phyloP scores from a whole-genome alignment of 2,113 vertebrate genomes.

The Zapus hudsonius region DNA sequence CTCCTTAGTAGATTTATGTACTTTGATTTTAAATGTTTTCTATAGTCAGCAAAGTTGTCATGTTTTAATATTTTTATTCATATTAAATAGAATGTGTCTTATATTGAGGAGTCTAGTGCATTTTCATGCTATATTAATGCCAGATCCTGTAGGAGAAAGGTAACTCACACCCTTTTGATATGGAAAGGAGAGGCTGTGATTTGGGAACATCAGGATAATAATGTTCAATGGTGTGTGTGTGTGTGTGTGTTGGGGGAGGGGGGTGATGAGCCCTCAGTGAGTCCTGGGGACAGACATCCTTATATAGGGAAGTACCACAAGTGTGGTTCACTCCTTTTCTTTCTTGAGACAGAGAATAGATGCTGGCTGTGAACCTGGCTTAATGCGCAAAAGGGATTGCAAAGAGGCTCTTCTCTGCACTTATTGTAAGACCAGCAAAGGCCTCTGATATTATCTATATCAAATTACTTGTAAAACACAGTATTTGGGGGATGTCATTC shows the following conservation, averaged over 20 bases:
- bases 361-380: not conserved
- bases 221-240: too few relatives aligned
- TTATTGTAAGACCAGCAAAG: not conserved
- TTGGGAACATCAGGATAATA: too few relatives aligned
- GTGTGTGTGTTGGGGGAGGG: too few relatives aligned
- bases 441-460: not conserved
- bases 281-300: too few relatives aligned
- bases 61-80: not conserved
- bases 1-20: not conserved
- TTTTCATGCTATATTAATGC: not conserved
- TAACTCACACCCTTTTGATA: too few relatives aligned
- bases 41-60: not conserved
- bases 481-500: not conserved
- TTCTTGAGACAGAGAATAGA: not conserved
- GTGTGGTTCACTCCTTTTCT: too few relatives aligned
- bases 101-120: not conserved
- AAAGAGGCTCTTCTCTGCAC: too few relatives aligned
- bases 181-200: too few relatives aligned
- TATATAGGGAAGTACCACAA: not conserved
- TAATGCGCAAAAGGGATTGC: rapidly evolving
- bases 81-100: not conserved
- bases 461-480: not conserved
- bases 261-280: not conserved
- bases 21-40: not conserved
- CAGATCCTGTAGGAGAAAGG: too few relatives aligned